Evolutionary conservation across 2,797 vertebrate species (phyloP).

Genomic region (Rhadinocentrus ornatus): DNA sequence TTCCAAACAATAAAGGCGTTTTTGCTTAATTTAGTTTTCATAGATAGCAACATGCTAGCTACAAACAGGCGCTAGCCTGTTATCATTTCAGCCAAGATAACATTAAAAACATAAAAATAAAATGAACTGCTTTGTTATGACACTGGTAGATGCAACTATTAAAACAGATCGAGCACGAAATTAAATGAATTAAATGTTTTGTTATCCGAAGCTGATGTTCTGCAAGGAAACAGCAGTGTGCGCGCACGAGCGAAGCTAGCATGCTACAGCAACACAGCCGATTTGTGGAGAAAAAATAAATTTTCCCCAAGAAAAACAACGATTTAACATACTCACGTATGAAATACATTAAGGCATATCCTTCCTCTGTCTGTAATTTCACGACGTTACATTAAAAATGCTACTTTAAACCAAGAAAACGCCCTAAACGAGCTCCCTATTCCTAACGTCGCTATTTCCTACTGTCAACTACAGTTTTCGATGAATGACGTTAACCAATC

Average conservation of each 20-base stretch:
- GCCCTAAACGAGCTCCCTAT: constrained; percentile 13
- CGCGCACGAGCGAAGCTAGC: constrained; percentile 12
- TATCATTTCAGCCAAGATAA: too few species aligned
- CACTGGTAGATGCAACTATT: too few species aligned
- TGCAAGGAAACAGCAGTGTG: neutral
- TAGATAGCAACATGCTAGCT: too few species aligned
- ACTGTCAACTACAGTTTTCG: constrained; percentile 48
- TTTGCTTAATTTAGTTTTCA: too few species aligned
- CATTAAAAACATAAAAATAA: too few species aligned
- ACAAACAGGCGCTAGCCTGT: too few species aligned
- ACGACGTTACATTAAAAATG: constrained; percentile 15
- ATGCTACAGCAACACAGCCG: constrained; percentile 37
- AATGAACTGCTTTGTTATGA: neutral
- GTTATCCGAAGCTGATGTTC: constrained; percentile 7
- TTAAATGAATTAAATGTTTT: neutral
- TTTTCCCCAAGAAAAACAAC: neutral
- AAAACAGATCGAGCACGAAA: neutral
- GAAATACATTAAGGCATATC: constrained; percentile 77
- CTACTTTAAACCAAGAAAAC: constrained; percentile 19
- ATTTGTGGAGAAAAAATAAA: neutral
- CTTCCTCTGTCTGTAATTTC: neutral
- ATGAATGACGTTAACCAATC: constrained; percentile 61
- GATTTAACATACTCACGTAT: constrained; percentile 70
- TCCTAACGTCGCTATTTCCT: constrained; percentile 45
- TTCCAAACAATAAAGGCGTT: too few species aligned